These are phyloP conservation scores for Diglossa brunneiventris DNA, from an alignment of 2,113 vertebrate species.

Conservation along the genomic window DNA sequence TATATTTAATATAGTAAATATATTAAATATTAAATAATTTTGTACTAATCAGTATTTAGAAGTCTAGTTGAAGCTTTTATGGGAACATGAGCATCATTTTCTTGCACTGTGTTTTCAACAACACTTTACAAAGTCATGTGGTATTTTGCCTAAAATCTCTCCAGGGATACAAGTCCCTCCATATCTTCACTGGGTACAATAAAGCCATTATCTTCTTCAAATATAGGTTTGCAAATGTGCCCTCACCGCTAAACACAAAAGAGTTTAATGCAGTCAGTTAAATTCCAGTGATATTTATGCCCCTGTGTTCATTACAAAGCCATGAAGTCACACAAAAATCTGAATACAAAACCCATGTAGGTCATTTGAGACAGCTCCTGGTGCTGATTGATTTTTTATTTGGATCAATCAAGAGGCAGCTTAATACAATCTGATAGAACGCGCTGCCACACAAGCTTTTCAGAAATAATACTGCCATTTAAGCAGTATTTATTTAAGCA, in stretches of 20 bases:
- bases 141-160: not conserved
- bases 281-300: not conserved
- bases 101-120: not conserved
- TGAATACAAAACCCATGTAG: not conserved
- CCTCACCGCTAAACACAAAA: not conserved
- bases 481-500: not conserved
- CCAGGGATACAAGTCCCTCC: fast-evolving
- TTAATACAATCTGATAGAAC: not conserved
- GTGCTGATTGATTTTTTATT: not conserved
- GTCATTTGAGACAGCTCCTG: not conserved
- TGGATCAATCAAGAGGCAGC: not conserved
- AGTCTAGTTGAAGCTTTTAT: not conserved
- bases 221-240: fast-evolving
- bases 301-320: not conserved
- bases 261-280: not conserved
- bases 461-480: not conserved
- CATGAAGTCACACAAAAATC: not conserved
- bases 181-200: not conserved
- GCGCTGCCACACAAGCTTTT: not conserved
- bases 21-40: not conserved
- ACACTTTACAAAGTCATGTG: not conserved
- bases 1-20: not conserved
- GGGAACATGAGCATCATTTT: not conserved
- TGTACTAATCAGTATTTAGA: not conserved
- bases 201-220: not conserved